Evolutionary conservation across 2,797 vertebrate genomes (phyloP).

Genomic region (Muraenolepis orangiensis): DNA sequence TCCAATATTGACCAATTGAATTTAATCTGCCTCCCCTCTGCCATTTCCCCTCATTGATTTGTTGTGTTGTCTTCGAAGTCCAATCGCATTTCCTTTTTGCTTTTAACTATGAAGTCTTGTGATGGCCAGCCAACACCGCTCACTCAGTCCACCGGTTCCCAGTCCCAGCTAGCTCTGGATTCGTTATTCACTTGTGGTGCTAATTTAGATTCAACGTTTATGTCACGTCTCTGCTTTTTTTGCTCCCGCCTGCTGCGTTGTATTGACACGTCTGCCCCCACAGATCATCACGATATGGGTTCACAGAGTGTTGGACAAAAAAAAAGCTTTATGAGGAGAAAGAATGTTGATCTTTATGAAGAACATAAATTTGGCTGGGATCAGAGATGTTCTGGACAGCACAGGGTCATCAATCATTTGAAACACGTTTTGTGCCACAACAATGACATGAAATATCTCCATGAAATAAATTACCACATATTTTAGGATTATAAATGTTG

Average conservation of each 20-base stretch:
- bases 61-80: not conserved
- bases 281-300: not conserved
- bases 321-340: not conserved
- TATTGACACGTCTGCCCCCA: not conserved
- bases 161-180: not conserved
- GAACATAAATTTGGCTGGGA: not conserved
- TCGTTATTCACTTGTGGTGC: not conserved
- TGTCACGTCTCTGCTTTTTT: too few relatives aligned
- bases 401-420: not conserved
- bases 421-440: not conserved
- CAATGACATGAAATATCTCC: not conserved
- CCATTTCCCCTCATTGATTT: slow-evolving; percentile 6
- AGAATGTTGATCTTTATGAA: not conserved
- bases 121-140: not conserved
- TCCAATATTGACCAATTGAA: not conserved
- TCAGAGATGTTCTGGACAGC: not conserved
- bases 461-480: not conserved
- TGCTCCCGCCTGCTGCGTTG: not conserved
- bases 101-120: not conserved
- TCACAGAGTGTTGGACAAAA: not conserved
- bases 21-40: not conserved
- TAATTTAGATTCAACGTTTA: not conserved
- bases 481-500: not conserved
- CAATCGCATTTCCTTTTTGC: not conserved
- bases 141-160: not conserved